Evolutionary conservation across 2,888 invertebrate genomes (phyloP).

Genomic region (Phyllotreta cruciferae): DNA sequence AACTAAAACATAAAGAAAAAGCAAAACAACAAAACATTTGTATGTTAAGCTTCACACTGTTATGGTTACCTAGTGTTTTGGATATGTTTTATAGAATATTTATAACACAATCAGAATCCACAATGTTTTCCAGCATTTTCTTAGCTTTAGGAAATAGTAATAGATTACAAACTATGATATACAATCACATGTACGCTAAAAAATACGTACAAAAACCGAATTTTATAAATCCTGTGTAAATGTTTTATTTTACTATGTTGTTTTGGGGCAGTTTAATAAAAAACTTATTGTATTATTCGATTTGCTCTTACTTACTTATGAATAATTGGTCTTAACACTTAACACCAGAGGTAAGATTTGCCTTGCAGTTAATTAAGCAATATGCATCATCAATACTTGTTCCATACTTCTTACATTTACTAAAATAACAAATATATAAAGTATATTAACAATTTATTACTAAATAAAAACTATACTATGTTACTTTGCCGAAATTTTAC

Average conservation of each 20-base stretch:
- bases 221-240: conserved; percentile 42
- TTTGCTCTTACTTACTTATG: no score
- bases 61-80: conserved; percentile 55
- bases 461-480: no score
- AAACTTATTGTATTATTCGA: no score
- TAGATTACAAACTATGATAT: conserved; percentile 44
- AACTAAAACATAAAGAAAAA: conserved; percentile 32
- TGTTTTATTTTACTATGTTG: background rate
- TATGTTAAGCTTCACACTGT: conserved; percentile 45
- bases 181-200: conserved; percentile 42
- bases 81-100: conserved; percentile 52
- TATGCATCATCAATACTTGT: no score
- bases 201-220: conserved; percentile 42
- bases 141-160: conserved; percentile 49
- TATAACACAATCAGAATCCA: conserved; percentile 45
- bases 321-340: no score
- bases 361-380: no score
- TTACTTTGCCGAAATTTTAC: no score
- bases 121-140: conserved; percentile 48
- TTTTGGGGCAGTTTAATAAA: no score
- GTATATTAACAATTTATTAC: no score
- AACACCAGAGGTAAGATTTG: no score
- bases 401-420: no score
- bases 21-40: conserved; percentile 44
- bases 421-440: no score